A percentile compares a stretch with the other conserved stretches of the same genome.
Evolutionary conservation across 1,140 invertebrate genomes (phyloP).

Genomic region (Trigoniulus corallinus): DNA sequence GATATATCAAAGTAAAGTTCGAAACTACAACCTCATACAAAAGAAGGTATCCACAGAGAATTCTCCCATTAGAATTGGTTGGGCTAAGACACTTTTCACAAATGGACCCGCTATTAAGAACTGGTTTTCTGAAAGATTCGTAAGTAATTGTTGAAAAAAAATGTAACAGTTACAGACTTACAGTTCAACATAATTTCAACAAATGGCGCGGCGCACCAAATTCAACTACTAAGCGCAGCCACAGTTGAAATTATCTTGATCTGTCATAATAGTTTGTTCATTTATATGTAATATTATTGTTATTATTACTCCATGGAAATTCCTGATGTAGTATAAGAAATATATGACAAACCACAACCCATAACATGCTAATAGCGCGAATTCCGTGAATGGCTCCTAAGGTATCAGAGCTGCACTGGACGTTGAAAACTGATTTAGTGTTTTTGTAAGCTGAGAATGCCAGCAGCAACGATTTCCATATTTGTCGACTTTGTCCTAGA

Average conservation of each 20-base stretch:
- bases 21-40: neutral
- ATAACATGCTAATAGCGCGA: constrained; percentile 62
- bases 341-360: constrained; percentile 87
- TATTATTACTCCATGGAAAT: neutral
- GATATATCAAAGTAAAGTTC: neutral
- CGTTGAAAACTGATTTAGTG: neutral
- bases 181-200: too few relatives aligned
- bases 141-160: too few relatives aligned
- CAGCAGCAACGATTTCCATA: too few relatives aligned
- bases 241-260: too few relatives aligned
- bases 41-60: neutral
- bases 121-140: neutral
- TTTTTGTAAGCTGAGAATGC: neutral
- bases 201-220: too few relatives aligned
- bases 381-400: constrained; percentile 64
- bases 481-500: neutral
- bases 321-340: constrained; percentile 27
- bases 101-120: neutral
- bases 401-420: constrained; percentile 26
- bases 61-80: neutral
- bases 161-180: too few relatives aligned
- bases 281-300: neutral
- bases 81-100: neutral
- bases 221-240: too few relatives aligned
- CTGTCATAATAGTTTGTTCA: too few relatives aligned